Evolutionary conservation across 2,797 vertebrate species (phyloP).

Genomic region (Pseudochaenichthys georgianus): DNA sequence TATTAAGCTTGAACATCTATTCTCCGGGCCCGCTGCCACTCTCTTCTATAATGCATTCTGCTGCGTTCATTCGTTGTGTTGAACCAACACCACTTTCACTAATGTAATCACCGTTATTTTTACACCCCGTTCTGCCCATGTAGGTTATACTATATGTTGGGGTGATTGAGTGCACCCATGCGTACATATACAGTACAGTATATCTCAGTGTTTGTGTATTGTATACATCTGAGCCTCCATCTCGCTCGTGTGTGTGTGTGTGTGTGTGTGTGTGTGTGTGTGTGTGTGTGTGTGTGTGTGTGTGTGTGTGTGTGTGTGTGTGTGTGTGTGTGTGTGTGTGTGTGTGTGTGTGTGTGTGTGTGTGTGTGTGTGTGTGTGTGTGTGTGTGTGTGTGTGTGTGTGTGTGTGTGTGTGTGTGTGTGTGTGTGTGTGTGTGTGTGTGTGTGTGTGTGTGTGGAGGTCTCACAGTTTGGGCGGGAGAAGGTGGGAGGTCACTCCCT

Average conservation of each 20-base stretch:
- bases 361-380: too few relatives aligned
- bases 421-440: too few relatives aligned
- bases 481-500: conserved; percentile 48
- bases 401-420: too few relatives aligned
- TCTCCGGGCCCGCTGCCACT: conserved; percentile 13
- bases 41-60: conserved; percentile 52
- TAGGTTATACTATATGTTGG: conserved; percentile 43
- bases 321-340: too few relatives aligned
- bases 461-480: conserved; percentile 41
- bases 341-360: too few relatives aligned
- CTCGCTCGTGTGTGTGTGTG: conserved; percentile 30
- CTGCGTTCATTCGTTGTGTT: conserved; percentile 44
- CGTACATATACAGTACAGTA: background rate
- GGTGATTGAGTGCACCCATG: conserved; percentile 40
- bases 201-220: conserved; percentile 33
- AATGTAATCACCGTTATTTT: conserved; percentile 66
- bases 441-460: conserved; percentile 6
- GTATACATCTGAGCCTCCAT: conserved; percentile 30
- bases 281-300: too few relatives aligned
- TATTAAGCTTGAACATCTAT: conserved; percentile 33
- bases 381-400: too few relatives aligned
- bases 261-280: too few relatives aligned
- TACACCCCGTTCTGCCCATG: conserved; percentile 38
- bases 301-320: too few relatives aligned
- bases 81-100: conserved; percentile 46